Conservation (phyloP, 2,888 invertebrate species). For the Sclerodermus sp. region DNA sequence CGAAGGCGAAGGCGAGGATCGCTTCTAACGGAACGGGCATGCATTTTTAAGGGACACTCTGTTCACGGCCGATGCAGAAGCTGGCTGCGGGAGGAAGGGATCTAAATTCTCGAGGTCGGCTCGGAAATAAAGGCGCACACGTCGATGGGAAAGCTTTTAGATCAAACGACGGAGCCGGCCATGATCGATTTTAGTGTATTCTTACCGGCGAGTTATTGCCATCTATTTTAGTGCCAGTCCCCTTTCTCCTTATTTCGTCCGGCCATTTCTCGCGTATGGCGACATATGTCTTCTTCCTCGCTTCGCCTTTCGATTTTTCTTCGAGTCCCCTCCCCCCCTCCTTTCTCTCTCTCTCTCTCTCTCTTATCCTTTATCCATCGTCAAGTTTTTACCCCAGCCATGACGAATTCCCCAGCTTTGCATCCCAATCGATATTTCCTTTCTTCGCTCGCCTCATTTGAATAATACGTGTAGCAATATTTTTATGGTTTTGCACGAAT, state of each 20-base stretch:
- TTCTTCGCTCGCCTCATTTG: background rate
- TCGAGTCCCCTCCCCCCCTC: background rate
- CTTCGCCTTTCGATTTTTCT: conserved; percentile 23
- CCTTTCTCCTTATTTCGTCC: background rate
- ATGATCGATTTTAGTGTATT: background rate
- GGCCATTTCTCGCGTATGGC: background rate
- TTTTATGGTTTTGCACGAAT: no score
- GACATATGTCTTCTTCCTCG: conserved; percentile 16
- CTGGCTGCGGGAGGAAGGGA: no score
- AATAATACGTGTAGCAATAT: no score
- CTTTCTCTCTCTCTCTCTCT: background rate
- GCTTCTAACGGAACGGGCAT: background rate
- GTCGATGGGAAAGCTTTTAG: no score
- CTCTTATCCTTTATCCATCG: no score
- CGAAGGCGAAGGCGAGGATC: background rate
- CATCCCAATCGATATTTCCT: background rate
- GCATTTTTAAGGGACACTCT: background rate
- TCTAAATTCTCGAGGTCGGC: no score
- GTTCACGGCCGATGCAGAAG: no score
- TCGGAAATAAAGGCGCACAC: no score
- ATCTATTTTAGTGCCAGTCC: background rate
- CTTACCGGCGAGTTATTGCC: background rate
- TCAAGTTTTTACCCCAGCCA: no score
- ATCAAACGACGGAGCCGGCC: no score
- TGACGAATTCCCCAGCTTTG: background rate